These are phyloP conservation scores for Aleiodes alternator DNA, from an alignment of 2,888 invertebrate genomes.

Conservation along the genomic window DNA sequence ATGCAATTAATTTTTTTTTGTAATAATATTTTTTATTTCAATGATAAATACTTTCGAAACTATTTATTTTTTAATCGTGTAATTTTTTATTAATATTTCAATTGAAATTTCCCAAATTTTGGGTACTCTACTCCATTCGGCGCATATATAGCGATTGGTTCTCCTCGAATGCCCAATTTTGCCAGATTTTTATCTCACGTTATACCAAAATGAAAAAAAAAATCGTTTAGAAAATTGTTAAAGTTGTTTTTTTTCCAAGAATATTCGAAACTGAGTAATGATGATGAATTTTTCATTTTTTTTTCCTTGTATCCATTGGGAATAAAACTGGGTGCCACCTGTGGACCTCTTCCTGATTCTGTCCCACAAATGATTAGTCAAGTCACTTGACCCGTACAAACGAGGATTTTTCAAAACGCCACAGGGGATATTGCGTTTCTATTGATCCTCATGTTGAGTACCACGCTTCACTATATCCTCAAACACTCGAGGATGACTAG, in stretches of 20 bases:
- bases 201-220: background rate
- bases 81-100: too few species aligned
- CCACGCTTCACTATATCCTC: background rate
- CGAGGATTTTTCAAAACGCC: background rate
- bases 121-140: too few species aligned
- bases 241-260: background rate
- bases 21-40: too few species aligned
- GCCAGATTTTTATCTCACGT: background rate
- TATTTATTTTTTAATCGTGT: too few species aligned
- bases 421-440: constrained; percentile 21
- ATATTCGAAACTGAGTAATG: constrained; percentile 6
- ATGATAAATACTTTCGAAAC: too few species aligned
- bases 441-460: constrained; percentile 16
- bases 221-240: background rate
- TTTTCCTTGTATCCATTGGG: background rate
- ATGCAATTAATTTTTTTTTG: too few species aligned
- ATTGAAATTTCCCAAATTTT: too few species aligned
- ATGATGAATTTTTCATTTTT: background rate
- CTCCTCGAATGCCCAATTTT: too few species aligned
- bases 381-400: background rate
- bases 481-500: constrained; percentile 9
- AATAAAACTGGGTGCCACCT: background rate
- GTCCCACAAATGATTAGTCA: constrained; percentile 4
- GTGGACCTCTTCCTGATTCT: background rate
- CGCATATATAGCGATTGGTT: too few species aligned